Conservation (phyloP, 2,888 invertebrate genomes). For the Aproaerema taeniolella region DNA sequence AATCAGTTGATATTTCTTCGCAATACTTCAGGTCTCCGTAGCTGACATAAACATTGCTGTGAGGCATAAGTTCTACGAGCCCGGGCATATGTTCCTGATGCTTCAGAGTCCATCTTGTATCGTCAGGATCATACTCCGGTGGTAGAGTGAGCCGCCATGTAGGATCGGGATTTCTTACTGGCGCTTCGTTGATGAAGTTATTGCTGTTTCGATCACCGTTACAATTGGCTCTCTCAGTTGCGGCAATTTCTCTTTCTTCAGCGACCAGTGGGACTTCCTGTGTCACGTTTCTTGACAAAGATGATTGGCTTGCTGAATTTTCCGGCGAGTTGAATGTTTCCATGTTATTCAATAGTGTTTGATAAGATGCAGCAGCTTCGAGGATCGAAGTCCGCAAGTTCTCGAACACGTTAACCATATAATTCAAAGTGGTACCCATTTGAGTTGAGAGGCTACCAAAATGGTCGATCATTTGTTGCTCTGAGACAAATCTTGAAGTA, state of each 20-base stretch:
- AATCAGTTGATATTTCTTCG: slow-evolving; percentile 12
- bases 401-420: slow-evolving; percentile 5
- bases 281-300: slow-evolving; percentile 3
- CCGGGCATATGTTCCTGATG: slow-evolving; percentile 2
- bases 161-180: slow-evolving; percentile 2
- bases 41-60: slow-evolving; percentile 4
- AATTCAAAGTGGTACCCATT: slow-evolving; percentile 4
- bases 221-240: not conserved
- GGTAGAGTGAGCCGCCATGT: slow-evolving; percentile 4
- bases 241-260: slow-evolving; percentile 6
- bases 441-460: slow-evolving; percentile 3
- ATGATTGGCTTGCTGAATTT: slow-evolving; percentile 6
- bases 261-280: slow-evolving; percentile 3
- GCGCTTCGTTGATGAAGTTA: slow-evolving; percentile 2
- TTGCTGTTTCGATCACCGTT: slow-evolving; percentile 4
- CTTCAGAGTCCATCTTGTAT: slow-evolving; percentile 8
- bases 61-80: not conserved
- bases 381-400: slow-evolving; percentile 6
- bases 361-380: slow-evolving; percentile 3
- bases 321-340: slow-evolving; percentile 1
- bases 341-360: slow-evolving; percentile 5
- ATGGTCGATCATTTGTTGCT: not conserved
- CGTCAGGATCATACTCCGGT: slow-evolving; percentile 8
- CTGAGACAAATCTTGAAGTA: not conserved
- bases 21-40: slow-evolving; percentile 10